phyloP scores from a whole-genome alignment of 2,113 vertebrate genomes.

The Galbula dea region DNA sequence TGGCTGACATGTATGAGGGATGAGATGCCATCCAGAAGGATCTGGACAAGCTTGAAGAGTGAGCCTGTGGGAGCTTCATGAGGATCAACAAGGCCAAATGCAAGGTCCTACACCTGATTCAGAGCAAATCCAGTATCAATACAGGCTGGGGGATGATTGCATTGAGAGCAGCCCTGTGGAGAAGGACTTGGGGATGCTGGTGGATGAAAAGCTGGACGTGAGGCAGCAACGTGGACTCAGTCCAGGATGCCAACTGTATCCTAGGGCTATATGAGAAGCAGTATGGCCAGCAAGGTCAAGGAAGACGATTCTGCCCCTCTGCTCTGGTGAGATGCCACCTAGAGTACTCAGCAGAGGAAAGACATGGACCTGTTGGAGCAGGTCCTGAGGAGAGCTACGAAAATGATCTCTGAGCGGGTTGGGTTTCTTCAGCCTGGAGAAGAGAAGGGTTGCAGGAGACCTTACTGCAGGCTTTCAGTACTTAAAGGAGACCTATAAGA shows the following conservation, averaged over 20 bases:
- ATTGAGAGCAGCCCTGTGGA: no score
- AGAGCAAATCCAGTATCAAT: neutral
- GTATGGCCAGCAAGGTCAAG: no score
- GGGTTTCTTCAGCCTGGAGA: neutral
- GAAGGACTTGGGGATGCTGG: neutral
- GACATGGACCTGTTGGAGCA: neutral
- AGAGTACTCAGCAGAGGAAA: neutral
- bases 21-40: neutral
- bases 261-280: no score
- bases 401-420: no score
- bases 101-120: neutral
- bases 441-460: neutral
- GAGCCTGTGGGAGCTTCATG: neutral
- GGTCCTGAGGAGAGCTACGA: neutral
- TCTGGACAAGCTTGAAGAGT: neutral
- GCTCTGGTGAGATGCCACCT: neutral
- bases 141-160: neutral
- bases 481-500: neutral
- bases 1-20: neutral
- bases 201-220: neutral
- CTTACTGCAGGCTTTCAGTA: neutral
- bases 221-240: neutral
- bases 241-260: no score
- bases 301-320: neutral
- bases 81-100: neutral